A percentile compares a stretch with the other conserved stretches of the same genome.
Conservation (phyloP, 2,113 vertebrate genomes). For the Apodemus sylvaticus region DNA sequence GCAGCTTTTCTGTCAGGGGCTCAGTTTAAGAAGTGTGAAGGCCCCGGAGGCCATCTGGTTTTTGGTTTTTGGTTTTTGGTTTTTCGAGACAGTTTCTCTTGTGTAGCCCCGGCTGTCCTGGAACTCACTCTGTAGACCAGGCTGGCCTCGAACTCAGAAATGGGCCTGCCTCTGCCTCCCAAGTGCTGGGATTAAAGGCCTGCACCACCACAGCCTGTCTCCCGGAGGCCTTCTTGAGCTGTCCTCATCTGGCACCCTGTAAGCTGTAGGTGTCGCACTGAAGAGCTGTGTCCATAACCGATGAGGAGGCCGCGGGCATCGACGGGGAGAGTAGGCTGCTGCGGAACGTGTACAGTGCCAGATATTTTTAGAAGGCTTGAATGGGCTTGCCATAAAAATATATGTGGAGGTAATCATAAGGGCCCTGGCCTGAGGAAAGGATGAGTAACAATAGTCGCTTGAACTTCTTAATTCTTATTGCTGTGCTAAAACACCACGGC, state of each 20-base stretch:
- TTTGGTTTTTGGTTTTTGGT: too few species aligned
- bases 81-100: too few species aligned
- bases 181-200: too few species aligned
- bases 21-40: background rate
- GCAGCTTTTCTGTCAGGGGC: background rate
- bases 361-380: background rate
- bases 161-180: too few species aligned
- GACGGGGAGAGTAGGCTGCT: background rate
- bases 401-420: rapidly evolving
- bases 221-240: background rate
- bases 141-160: too few species aligned
- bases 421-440: too few species aligned
- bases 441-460: background rate
- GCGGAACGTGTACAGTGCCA: background rate
- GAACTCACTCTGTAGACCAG: too few species aligned
- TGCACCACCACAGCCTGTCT: too few species aligned
- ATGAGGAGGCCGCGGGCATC: background rate
- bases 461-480: background rate
- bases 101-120: too few species aligned
- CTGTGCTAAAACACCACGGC: background rate
- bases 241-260: background rate
- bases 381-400: background rate
- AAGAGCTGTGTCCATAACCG: background rate
- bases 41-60: too few species aligned
- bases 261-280: rapidly evolving